Evolutionary conservation across 1,140 invertebrate species (phyloP).

Genomic region (Drosophila baimaii): DNA sequence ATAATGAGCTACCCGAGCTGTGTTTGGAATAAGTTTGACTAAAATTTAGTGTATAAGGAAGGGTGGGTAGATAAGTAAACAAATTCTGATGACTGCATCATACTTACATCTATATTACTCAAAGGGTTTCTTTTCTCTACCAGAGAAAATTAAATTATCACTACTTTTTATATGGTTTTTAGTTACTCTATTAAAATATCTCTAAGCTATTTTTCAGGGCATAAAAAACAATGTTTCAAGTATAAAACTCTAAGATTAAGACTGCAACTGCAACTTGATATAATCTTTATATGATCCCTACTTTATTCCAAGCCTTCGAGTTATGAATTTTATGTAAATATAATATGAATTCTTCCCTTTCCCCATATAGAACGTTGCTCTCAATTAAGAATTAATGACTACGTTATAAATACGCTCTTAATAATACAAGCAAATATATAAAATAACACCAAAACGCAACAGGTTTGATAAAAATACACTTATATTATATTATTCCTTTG

Average conservation of each 20-base stretch:
- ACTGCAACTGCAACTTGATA: too few species aligned
- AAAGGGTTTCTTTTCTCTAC: not conserved
- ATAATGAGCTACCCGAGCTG: constrained; percentile 21
- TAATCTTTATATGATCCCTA: too few species aligned
- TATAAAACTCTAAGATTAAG: too few species aligned
- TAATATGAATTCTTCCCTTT: not conserved
- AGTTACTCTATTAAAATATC: too few species aligned
- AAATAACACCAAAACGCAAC: not conserved
- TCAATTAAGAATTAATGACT: not conserved
- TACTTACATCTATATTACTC: not conserved
- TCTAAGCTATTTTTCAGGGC: too few species aligned
- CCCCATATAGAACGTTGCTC: not conserved
- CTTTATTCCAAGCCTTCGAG: too few species aligned
- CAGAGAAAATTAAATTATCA: too few species aligned
- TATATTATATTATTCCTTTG: constrained; percentile 17
- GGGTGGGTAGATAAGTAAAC: constrained; percentile 2
- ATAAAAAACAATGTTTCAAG: too few species aligned
- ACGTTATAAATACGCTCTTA: not conserved
- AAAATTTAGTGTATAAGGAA: not conserved
- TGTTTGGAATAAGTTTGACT: not conserved
- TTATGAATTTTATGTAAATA: not conserved
- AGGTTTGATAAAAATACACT: constrained; percentile 9
- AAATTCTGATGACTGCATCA: not conserved
- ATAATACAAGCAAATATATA: constrained; percentile 1
- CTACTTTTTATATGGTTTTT: too few species aligned